Evolutionary conservation across 2,113 vertebrate genomes (phyloP).

Genomic region (Cyanoliseus patagonus): DNA sequence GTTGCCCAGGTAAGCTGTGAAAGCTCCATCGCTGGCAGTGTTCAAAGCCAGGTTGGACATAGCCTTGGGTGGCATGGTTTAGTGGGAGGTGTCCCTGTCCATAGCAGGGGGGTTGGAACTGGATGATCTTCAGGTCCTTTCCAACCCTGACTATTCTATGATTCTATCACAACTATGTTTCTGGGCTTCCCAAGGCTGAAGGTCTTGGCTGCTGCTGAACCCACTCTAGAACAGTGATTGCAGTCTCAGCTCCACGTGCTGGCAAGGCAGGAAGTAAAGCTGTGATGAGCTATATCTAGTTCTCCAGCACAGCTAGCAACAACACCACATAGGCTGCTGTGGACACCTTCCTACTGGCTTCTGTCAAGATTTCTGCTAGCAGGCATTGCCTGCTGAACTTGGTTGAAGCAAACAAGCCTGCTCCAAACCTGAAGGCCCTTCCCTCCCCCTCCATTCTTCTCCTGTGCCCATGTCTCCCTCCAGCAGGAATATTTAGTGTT

Average conservation of each 20-base stretch:
- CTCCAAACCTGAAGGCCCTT: not conserved
- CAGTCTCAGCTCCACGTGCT: not conserved
- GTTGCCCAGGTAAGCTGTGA: too few relatives aligned
- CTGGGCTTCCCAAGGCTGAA: not conserved
- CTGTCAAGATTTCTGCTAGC: not conserved
- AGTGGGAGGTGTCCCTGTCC: too few relatives aligned
- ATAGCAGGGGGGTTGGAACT: too few relatives aligned
- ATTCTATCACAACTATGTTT: not conserved
- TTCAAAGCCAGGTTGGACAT: too few relatives aligned
- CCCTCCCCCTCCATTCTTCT: not conserved
- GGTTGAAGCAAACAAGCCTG: not conserved
- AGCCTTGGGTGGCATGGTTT: too few relatives aligned
- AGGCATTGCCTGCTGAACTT: not conserved
- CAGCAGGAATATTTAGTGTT: not conserved
- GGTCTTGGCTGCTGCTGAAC: not conserved
- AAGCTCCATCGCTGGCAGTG: too few relatives aligned
- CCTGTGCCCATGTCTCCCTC: not conserved
- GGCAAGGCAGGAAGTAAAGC: not conserved
- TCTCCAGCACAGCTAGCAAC: not conserved
- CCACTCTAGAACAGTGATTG: rapidly evolving
- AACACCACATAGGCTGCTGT: not conserved
- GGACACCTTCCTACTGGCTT: not conserved
- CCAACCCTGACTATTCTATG: too few relatives aligned
- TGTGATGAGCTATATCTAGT: too few relatives aligned
- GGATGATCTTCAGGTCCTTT: too few relatives aligned